Base-by-base conservation (phyloP, 2,888 invertebrate genomes). In the Nezara viridula region DNA sequence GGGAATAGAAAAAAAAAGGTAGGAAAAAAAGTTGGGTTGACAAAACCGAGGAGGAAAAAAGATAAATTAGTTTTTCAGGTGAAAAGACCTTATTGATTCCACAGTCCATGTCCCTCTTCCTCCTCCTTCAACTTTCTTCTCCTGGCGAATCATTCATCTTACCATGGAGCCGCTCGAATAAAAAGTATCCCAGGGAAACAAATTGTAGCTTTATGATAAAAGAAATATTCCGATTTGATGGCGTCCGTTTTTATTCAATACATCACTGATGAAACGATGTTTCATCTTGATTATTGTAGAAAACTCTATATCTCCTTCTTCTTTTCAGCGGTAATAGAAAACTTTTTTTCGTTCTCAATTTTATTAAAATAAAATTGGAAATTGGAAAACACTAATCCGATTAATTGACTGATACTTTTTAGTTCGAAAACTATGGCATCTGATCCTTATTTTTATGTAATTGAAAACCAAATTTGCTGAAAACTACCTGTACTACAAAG, bases 21-120 rank as follows among this genome's bases (percentile, higher is more conserved):
- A 37, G 7, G 10, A n/a, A 81, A 44, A 47, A 81, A 81, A 81
- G 24, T 81, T 81, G 44, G 44, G 44, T 81, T 40, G 40, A 44
- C 44, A 81, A 81, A 81, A 81, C 81, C 40, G 81, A 40, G 81
- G 4, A 81, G 66, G 66, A 81, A 44, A 81, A 81, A 81, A 81
- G 81, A 81, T 81, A 81, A 81, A 81, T 81, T 81, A 81, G 44
- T 81, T 81, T 81, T 81, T 81, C 81, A 81, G 81, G 66, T 81
- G 40, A 81, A 81, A 81, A 44, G 24, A 47, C 24, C 81, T 47
- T 81, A 81, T 81, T 81, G 81, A 81, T 81, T 81, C 44, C 44
- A 81, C 4, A 81, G 24, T 81, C 81, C 44, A 44, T 81, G 40
- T 81, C 44, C n/a, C 81, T n/a, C n/a, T 81, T 19, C 44, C 44